phyloP scores from a whole-genome alignment of 2,888 invertebrate genomes.

The Cheiracanthium punctorium region DNA sequence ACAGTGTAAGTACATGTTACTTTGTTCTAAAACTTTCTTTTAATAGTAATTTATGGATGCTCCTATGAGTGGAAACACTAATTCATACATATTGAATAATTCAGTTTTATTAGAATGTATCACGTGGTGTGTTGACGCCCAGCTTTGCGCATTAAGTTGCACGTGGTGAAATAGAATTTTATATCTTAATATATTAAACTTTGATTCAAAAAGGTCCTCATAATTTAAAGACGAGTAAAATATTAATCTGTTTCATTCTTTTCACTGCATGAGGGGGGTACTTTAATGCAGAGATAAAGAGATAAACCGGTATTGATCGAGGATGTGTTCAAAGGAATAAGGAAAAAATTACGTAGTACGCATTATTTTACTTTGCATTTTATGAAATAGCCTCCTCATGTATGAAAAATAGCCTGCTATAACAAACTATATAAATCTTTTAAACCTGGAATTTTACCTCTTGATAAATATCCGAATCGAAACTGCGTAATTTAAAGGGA shows the following conservation, averaged over 20 bases:
- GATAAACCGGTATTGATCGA: conserved; percentile 21
- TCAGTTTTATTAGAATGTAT: conserved; percentile 12
- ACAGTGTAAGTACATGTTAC: conserved; percentile 56
- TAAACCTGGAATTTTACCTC: no score
- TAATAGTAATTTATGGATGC: not conserved
- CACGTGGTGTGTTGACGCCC: conserved; percentile 67
- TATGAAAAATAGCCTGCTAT: no score
- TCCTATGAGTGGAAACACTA: not conserved
- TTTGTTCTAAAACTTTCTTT: not conserved
- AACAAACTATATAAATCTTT: no score
- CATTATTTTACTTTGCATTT: conserved; percentile 1
- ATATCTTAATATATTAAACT: not conserved
- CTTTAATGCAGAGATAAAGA: not conserved
- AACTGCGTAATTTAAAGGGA: no score
- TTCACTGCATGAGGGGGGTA: not conserved
- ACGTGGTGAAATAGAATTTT: conserved; percentile 40
- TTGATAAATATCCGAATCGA: no score
- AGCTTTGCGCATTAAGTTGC: conserved; percentile 37
- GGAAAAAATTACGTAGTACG: conserved; percentile 23
- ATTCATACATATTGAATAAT: not conserved
- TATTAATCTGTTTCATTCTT: no score
- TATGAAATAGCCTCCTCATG: not conserved
- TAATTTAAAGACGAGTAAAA: no score
- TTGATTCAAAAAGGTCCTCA: not conserved
- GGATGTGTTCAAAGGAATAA: conserved; percentile 14